Evolutionary conservation across 1,140 invertebrate genomes (phyloP).

Genomic region (Monochamus saltuarius): DNA sequence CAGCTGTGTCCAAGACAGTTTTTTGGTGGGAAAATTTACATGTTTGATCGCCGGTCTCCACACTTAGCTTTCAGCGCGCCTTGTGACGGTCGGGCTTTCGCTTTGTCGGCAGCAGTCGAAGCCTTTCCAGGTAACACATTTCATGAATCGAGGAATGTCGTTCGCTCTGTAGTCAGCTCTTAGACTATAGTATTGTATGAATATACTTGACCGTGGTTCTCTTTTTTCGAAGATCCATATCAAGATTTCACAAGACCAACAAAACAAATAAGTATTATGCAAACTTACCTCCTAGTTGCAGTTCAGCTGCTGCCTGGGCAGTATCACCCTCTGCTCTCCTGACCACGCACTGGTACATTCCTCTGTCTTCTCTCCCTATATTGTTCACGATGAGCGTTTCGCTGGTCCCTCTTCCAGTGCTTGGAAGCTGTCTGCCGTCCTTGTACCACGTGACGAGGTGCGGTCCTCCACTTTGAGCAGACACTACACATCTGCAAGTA

Average conservation of each 20-base stretch:
- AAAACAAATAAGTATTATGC: neutral
- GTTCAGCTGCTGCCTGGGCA: slow-evolving; percentile 76
- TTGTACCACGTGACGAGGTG: slow-evolving; percentile 62
- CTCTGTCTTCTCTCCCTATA: slow-evolving; percentile 74
- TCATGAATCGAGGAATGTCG: too few species aligned
- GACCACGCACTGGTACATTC: slow-evolving; percentile 86
- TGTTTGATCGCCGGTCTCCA: too few species aligned
- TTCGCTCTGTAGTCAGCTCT: too few species aligned
- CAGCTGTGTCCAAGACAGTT: too few species aligned
- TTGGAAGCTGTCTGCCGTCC: slow-evolving; percentile 70
- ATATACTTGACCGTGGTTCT: too few species aligned
- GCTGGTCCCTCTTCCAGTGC: slow-evolving; percentile 61
- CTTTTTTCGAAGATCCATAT: neutral
- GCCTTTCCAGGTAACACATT: too few species aligned
- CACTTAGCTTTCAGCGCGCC: too few species aligned
- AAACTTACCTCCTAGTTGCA: slow-evolving; percentile 74
- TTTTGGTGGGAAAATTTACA: too few species aligned
- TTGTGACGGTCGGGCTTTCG: too few species aligned
- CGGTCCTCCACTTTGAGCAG: slow-evolving; percentile 52
- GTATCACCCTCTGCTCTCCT: slow-evolving; percentile 72
- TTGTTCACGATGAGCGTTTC: slow-evolving; percentile 66
- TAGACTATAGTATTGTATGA: too few species aligned
- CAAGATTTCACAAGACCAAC: neutral
- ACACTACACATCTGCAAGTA: slow-evolving; percentile 58
- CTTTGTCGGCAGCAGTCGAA: too few species aligned